Conservation (phyloP, 2,113 vertebrate species). For the Glaucomys volans region DNA sequence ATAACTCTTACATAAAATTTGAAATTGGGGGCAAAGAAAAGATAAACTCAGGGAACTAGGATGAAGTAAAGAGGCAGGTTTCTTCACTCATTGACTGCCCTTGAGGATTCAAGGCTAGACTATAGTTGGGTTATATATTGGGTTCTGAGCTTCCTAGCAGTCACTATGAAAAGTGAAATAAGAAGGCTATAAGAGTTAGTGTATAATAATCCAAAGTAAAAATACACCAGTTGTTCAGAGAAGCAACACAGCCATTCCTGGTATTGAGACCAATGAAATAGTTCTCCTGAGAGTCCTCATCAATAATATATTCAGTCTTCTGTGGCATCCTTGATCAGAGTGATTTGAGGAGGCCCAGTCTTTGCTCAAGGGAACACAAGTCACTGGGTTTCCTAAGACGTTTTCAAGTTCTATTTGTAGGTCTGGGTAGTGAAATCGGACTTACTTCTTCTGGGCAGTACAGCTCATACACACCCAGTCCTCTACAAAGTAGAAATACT, state of each 20-base stretch:
- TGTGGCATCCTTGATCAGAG: not conserved
- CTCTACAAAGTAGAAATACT: not conserved
- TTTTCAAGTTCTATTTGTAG: not conserved
- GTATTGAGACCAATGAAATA: not conserved
- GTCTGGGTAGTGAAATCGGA: not conserved
- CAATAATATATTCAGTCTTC: not conserved
- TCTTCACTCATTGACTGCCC: not conserved
- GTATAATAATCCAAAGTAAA: conserved; percentile 15
- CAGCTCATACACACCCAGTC: not conserved
- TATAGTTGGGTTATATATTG: not conserved
- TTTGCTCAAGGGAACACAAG: not conserved
- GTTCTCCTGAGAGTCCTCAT: not conserved
- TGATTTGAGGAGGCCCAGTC: not conserved
- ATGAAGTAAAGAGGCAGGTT: not conserved
- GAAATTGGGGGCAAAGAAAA: conserved; percentile 9
- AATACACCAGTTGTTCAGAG: not conserved
- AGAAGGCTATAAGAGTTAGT: not conserved
- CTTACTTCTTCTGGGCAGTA: not conserved
- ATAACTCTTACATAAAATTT: not conserved
- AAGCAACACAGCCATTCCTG: not conserved
- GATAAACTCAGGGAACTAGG: not conserved
- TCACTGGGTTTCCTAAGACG: not conserved
- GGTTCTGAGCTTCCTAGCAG: conserved; percentile 2
- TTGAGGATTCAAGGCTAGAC: not conserved
- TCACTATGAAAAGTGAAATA: not conserved